A percentile compares a stretch with the other conserved stretches of the same genome.
These are phyloP conservation scores for Poeciliopsis infans DNA, from an alignment of 2,797 vertebrate genomes.

Conservation along the genomic window DNA sequence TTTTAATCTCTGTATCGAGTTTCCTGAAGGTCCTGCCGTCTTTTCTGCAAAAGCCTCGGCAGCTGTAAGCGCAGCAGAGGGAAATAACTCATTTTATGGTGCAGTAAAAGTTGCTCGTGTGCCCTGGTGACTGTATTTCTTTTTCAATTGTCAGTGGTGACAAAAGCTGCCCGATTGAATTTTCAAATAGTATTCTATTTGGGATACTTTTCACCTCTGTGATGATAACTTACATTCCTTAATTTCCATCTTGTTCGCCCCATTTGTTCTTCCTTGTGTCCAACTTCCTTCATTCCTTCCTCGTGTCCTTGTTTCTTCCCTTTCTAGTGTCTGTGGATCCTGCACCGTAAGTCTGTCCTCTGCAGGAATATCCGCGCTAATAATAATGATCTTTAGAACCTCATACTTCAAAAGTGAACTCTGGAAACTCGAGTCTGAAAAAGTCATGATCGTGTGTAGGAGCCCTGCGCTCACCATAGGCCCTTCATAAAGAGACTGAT, in stretches of 20 bases:
- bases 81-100: conserved; percentile 23
- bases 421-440: neutral
- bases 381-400: neutral
- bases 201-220: neutral
- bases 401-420: neutral
- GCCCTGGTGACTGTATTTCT: conserved; percentile 7
- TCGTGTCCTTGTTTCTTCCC: neutral
- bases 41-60: neutral
- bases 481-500: conserved; percentile 55
- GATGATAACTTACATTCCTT: neutral
- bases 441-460: neutral
- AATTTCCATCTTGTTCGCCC: neutral
- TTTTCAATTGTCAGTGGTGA: neutral
- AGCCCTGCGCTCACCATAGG: conserved; percentile 3
- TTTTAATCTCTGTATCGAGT: conserved; percentile 47
- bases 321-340: too few relatives aligned
- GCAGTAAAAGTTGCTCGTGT: conserved; percentile 2
- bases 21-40: conserved; percentile 21
- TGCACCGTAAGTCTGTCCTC: neutral
- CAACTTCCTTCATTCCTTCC: neutral
- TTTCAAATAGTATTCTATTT: neutral
- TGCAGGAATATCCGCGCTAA: neutral
- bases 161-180: neutral
- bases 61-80: neutral
- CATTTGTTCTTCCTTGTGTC: neutral